phyloP scores from a whole-genome alignment of 2,888 invertebrate species.

The Tridacna gigas region DNA sequence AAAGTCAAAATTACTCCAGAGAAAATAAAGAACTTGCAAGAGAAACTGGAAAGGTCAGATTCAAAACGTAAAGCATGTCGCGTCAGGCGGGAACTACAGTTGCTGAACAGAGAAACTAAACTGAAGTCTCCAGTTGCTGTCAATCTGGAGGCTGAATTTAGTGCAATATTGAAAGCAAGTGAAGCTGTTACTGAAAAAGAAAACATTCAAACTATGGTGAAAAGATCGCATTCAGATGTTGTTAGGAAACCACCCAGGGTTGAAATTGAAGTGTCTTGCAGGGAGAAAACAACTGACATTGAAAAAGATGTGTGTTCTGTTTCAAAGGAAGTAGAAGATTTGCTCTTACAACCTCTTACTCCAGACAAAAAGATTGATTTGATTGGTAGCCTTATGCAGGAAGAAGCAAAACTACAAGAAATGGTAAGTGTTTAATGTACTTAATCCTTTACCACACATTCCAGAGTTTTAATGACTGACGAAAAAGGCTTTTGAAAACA shows the following conservation, averaged over 20 bases:
- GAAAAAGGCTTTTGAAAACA: not conserved
- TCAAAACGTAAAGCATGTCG: slow-evolving; percentile 57
- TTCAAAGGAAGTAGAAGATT: slow-evolving; percentile 11
- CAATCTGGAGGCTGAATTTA: slow-evolving; percentile 4
- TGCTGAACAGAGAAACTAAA: slow-evolving; percentile 53
- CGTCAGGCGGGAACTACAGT: slow-evolving; percentile 55
- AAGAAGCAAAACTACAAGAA: slow-evolving; percentile 62
- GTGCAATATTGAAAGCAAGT: slow-evolving; percentile 14
- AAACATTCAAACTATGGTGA: slow-evolving; percentile 30
- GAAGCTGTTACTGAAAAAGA: slow-evolving; percentile 23
- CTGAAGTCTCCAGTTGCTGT: slow-evolving; percentile 33
- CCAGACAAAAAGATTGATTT: slow-evolving; percentile 54
- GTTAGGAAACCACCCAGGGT: slow-evolving; percentile 29
- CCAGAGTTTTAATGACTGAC: not conserved
- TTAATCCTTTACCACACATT: too few relatives aligned
- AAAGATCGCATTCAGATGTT: slow-evolving; percentile 59
- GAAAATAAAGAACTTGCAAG: slow-evolving; percentile 44
- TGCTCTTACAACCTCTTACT: slow-evolving; percentile 32
- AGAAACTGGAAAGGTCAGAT: slow-evolving; percentile 52
- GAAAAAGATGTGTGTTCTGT: slow-evolving; percentile 14
- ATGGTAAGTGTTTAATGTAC: slow-evolving; percentile 30
- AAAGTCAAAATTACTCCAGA: slow-evolving; percentile 47
- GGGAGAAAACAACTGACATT: not conserved
- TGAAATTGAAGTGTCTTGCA: slow-evolving; percentile 4
- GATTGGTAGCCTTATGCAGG: slow-evolving; percentile 63